These are phyloP conservation scores for Cryptus viduatorius DNA, from an alignment of 2,888 invertebrate species.

Conservation along the genomic window DNA sequence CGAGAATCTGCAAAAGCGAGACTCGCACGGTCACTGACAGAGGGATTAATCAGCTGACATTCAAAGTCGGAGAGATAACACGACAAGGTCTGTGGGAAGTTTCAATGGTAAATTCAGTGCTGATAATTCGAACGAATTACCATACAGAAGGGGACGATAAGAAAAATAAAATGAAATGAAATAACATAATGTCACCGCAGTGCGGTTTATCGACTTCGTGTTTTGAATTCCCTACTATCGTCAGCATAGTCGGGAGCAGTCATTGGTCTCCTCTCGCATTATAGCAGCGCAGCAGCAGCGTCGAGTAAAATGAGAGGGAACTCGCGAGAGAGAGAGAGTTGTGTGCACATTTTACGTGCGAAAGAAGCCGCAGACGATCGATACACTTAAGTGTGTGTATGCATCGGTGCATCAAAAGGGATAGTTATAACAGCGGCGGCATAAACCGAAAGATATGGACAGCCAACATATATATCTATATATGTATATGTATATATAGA, in stretches of 20 bases:
- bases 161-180: constrained; percentile 31
- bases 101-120: constrained; percentile 14
- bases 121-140: constrained; percentile 17
- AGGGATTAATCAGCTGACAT: background rate
- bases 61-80: constrained; percentile 14
- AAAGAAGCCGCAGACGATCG: constrained; percentile 59
- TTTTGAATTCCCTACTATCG: background rate
- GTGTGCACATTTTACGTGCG: constrained; percentile 57
- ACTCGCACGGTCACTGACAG: background rate
- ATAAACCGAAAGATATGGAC: background rate
- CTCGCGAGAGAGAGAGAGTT: constrained; percentile 46
- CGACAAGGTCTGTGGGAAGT: constrained; percentile 6
- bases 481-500: constrained; percentile 15
- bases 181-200: constrained; percentile 50
- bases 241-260: no score
- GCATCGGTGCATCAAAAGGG: constrained; percentile 10
- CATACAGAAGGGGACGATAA: background rate
- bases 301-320: constrained; percentile 3
- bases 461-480: background rate
- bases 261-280: constrained; percentile 4
- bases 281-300: constrained; percentile 22
- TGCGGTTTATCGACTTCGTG: constrained; percentile 48
- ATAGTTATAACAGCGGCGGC: constrained; percentile 7
- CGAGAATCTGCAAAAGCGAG: constrained; percentile 31
- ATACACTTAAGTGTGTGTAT: constrained; percentile 39